phyloP scores from a whole-genome alignment of 1,140 invertebrate genomes.

The Drosophila ananassae region DNA sequence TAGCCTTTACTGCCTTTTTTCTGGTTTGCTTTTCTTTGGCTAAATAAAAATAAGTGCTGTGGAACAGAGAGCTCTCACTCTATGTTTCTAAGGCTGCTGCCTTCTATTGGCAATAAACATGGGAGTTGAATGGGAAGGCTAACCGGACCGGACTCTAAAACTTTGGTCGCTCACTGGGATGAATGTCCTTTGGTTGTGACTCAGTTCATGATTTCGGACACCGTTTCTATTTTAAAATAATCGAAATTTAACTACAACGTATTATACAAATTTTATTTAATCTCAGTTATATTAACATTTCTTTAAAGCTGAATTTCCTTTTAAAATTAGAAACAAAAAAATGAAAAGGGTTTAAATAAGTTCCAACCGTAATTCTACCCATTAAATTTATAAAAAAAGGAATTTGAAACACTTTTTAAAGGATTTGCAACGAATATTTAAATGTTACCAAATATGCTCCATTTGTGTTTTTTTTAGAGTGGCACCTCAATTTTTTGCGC shows the following conservation, averaged over 20 bases:
- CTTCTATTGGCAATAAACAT: constrained; percentile 62
- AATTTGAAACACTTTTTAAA: neutral
- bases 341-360: too few relatives aligned
- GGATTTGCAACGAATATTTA: neutral
- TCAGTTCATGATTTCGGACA: constrained; percentile 24
- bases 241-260: too few relatives aligned
- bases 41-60: constrained; percentile 69
- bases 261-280: too few relatives aligned
- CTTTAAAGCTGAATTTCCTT: neutral
- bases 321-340: too few relatives aligned
- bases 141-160: constrained; percentile 53
- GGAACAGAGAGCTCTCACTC: constrained; percentile 10
- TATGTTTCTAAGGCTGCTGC: constrained; percentile 12
- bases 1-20: constrained; percentile 23
- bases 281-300: neutral
- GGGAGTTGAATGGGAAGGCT: constrained; percentile 27
- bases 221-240: neutral
- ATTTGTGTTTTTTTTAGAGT: neutral
- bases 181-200: constrained; percentile 43
- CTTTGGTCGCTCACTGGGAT: constrained; percentile 43
- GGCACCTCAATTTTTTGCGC: neutral
- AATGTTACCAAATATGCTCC: neutral
- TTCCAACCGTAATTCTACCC: neutral
- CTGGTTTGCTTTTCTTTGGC: constrained; percentile 24
- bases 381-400: neutral